Percentiles rank a stretch among this genome's conserved stretches.
These are phyloP conservation scores for Tetrax tetrax DNA, from an alignment of 2,113 vertebrate genomes.

Conservation along the genomic window DNA sequence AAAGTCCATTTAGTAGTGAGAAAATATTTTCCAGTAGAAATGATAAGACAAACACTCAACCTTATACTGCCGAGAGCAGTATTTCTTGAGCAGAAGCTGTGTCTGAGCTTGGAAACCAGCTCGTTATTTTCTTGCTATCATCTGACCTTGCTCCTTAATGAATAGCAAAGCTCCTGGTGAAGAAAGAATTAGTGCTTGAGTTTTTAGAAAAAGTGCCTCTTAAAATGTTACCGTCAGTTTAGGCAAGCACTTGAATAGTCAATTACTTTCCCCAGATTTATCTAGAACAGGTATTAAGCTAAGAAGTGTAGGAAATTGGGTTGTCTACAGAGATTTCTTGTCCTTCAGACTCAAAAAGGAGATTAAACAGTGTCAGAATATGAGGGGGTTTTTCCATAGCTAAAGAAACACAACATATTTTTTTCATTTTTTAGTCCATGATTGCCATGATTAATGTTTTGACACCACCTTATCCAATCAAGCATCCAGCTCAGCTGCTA, in stretches of 20 bases:
- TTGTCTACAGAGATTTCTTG: neutral
- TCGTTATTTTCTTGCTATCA: neutral
- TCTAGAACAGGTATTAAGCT: neutral
- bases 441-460: neutral
- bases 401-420: neutral
- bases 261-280: neutral
- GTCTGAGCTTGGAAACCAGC: neutral
- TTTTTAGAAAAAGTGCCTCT: neutral
- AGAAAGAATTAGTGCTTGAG: constrained; percentile 11
- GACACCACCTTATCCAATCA: neutral
- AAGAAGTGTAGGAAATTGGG: neutral
- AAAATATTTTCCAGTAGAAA: constrained; percentile 7
- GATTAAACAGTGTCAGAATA: neutral
- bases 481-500: neutral
- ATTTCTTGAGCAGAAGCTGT: constrained; percentile 20
- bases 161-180: neutral
- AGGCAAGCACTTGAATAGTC: neutral
- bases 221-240: constrained; percentile 23
- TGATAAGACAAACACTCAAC: neutral
- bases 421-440: neutral
- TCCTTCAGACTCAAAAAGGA: neutral
- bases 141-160: constrained; percentile 18
- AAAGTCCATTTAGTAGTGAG: neutral
- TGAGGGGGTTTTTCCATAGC: fast-evolving
- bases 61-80: neutral